Evolutionary conservation across 1,140 invertebrate genomes (phyloP), one percentile per base, ranked within the genome.

Genomic region (Drosophila lacertosa): DNA sequence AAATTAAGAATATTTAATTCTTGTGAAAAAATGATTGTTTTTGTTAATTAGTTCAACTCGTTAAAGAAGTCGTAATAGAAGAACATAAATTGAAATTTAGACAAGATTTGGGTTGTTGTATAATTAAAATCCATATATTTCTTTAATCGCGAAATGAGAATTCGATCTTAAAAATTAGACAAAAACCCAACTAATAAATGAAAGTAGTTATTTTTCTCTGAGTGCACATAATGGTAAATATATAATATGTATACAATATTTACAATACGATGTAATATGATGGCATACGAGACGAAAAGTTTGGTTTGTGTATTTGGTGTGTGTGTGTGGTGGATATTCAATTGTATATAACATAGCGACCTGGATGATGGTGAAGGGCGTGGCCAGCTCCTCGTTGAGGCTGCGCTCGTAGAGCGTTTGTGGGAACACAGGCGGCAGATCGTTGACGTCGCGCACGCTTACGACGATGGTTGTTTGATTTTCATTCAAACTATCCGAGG

Each of bases 401-500:
- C 92, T 92, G 9, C 94, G 93, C 44, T 94, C 92, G 92, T 97
- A 97, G 20, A 93, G 88, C 45, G 93, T 93, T 82, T 94, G 92
- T 45, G 94, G 94, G 92, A 97, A 97, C 53, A 93, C 93, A 4
- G 96, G 96, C 33, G 96, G 95, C 63, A 96, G 92, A 92, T 97
- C 96, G 92, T 97, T 97, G 89, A 96, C 94, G 90, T 96, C 95
- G 76, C 95, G 94, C 51, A 97, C 93, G 83, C 94, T 93, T 78
- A 97, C 95, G 57, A 95, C 93, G 50, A 97, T 95, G 50, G 93
- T 94, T 64, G 96, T 97, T 63, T 94, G 93, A 92, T 96, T 96
- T 92, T 97, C 96, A 93, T 96, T 96, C 80, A 96, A 93, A 89
- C 95, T 96, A 92, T 97, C 96, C 53, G 96, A 97, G 42, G 96